phyloP scores from a whole-genome alignment of 2,888 invertebrate species.

The Vandiemenella viatica region DNA sequence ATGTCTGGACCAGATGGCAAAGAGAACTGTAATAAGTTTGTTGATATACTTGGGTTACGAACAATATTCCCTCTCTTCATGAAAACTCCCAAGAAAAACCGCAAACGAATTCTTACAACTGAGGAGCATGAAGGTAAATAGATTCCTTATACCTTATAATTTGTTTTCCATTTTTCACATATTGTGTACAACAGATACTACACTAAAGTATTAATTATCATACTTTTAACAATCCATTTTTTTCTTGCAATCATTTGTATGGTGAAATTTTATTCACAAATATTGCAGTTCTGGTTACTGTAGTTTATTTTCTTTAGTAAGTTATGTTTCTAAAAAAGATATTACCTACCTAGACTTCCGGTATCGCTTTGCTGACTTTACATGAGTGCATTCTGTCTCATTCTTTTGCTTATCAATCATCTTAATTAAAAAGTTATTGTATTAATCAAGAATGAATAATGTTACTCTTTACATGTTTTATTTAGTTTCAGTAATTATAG shows the following conservation, averaged over 20 bases:
- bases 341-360: too few relatives aligned
- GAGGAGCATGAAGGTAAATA: constrained; percentile 73
- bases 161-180: not conserved
- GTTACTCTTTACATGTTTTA: too few relatives aligned
- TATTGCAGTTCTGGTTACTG: not conserved
- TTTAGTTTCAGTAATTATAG: too few relatives aligned
- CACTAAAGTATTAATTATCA: too few relatives aligned
- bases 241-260: not conserved
- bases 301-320: too few relatives aligned
- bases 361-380: too few relatives aligned
- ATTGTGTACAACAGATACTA: too few relatives aligned
- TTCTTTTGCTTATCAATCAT: not conserved
- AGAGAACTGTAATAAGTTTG: constrained; percentile 94
- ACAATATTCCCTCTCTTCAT: constrained; percentile 97
- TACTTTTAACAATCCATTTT: too few relatives aligned
- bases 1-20: constrained; percentile 85
- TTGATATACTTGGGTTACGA: constrained; percentile 88
- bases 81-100: constrained; percentile 86
- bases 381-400: too few relatives aligned
- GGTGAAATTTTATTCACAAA: not conserved
- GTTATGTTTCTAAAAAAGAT: too few relatives aligned
- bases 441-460: not conserved
- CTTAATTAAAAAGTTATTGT: not conserved
- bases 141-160: not conserved
- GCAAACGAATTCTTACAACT: constrained; percentile 60